A percentile compares a stretch with the other conserved stretches of the same genome.
These are phyloP conservation scores for Arctia plantaginis DNA, from an alignment of 2,888 invertebrate genomes.

Conservation along the genomic window DNA sequence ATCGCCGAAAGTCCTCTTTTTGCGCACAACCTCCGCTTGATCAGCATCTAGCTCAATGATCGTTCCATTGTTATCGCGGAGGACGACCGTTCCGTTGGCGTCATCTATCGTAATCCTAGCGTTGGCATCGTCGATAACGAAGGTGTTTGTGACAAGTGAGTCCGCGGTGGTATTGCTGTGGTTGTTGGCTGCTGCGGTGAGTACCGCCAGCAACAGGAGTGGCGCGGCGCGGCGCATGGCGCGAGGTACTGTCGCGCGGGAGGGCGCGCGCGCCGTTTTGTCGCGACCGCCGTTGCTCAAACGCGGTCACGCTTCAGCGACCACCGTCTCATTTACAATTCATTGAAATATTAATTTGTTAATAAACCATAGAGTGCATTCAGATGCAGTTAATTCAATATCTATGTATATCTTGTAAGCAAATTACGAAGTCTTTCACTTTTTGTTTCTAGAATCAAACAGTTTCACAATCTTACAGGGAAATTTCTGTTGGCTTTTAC, in stretches of 20 bases:
- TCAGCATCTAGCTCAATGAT: conserved; percentile 62
- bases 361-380: conserved; percentile 30
- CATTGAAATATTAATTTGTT: conserved; percentile 42
- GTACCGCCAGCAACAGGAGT: conserved; percentile 60
- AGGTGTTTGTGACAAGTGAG: conserved; percentile 35
- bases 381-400: conserved; percentile 10
- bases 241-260: conserved; percentile 76
- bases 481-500: neutral
- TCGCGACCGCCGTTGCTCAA: conserved; percentile 72
- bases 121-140: conserved; percentile 48
- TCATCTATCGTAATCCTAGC: conserved; percentile 54
- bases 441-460: conserved; percentile 8
- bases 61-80: conserved; percentile 58
- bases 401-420: conserved; percentile 6
- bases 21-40: conserved; percentile 76
- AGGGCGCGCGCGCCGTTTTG: conserved; percentile 73
- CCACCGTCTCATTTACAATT: conserved; percentile 37
- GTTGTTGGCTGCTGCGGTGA: conserved; percentile 47
- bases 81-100: conserved; percentile 37
- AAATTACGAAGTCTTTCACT: neutral
- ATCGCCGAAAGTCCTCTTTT: conserved; percentile 83
- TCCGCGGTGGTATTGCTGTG: conserved; percentile 34
- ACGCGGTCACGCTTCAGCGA: conserved; percentile 60
- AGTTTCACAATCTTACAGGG: neutral
- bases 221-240: conserved; percentile 76